A percentile compares a stretch with the other conserved stretches of the same genome.
Conservation (phyloP, 2,888 invertebrate genomes). For the Trissolcus brochymenae region DNA sequence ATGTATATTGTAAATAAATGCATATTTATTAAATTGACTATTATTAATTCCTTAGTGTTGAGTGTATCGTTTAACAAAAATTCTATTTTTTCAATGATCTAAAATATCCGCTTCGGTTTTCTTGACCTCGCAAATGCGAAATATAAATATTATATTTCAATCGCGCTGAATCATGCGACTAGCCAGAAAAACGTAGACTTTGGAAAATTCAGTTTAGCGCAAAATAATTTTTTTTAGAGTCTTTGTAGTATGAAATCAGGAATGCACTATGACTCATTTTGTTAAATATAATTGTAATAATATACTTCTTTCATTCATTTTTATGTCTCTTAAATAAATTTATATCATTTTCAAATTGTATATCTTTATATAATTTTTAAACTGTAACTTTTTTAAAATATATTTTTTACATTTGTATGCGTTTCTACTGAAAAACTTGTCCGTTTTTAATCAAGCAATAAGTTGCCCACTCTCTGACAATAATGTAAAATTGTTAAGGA, state of each 20-base stretch:
- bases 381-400: too few relatives aligned
- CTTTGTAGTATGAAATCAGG: background rate
- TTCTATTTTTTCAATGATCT: background rate
- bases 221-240: background rate
- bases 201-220: background rate
- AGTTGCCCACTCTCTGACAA: too few relatives aligned
- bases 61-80: background rate
- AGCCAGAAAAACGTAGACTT: constrained; percentile 61
- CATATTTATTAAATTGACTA: background rate
- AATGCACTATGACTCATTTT: too few relatives aligned
- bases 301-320: too few relatives aligned
- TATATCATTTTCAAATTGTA: too few relatives aligned
- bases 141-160: constrained; percentile 72
- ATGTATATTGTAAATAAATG: background rate
- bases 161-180: constrained; percentile 72
- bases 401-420: too few relatives aligned
- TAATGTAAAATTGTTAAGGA: too few relatives aligned
- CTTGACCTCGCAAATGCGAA: constrained; percentile 74
- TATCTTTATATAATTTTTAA: too few relatives aligned
- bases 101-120: constrained; percentile 60
- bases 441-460: too few relatives aligned
- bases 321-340: too few relatives aligned
- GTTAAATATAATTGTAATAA: too few relatives aligned
- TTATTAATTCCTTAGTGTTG: background rate
- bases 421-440: too few relatives aligned